Percentiles rank a stretch among this genome's conserved stretches.
phyloP scores from a whole-genome alignment of 2,797 vertebrate genomes.

The Scolopax bukidnonensis region DNA sequence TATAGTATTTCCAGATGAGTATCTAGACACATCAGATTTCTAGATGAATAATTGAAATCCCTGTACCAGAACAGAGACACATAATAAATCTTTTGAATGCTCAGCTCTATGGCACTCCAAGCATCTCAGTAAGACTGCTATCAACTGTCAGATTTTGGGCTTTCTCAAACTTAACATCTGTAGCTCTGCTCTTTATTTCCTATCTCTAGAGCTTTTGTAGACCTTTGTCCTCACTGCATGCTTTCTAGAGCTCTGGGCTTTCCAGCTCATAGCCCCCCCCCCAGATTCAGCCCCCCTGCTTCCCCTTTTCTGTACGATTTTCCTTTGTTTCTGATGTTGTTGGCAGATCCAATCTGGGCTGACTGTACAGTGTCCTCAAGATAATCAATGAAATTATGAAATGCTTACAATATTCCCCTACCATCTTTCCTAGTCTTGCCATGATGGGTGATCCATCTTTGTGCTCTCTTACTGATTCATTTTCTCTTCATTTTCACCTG shows the following conservation, averaged over 20 bases:
- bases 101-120: neutral
- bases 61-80: neutral
- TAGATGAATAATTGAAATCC: neutral
- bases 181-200: neutral
- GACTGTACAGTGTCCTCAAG: neutral
- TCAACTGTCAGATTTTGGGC: neutral
- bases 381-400: neutral
- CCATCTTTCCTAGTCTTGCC: neutral
- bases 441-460: neutral
- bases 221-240: neutral
- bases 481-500: neutral
- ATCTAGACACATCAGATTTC: neutral
- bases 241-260: neutral
- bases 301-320: neutral
- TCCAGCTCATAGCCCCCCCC: neutral
- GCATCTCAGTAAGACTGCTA: neutral
- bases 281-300: neutral
- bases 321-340: neutral
- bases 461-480: neutral
- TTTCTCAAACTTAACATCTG: neutral
- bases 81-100: neutral
- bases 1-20: neutral
- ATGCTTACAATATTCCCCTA: neutral
- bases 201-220: neutral
- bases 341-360: neutral